phyloP scores from a whole-genome alignment of 2,113 vertebrate genomes.

The Chaetorhynchus papuensis region DNA sequence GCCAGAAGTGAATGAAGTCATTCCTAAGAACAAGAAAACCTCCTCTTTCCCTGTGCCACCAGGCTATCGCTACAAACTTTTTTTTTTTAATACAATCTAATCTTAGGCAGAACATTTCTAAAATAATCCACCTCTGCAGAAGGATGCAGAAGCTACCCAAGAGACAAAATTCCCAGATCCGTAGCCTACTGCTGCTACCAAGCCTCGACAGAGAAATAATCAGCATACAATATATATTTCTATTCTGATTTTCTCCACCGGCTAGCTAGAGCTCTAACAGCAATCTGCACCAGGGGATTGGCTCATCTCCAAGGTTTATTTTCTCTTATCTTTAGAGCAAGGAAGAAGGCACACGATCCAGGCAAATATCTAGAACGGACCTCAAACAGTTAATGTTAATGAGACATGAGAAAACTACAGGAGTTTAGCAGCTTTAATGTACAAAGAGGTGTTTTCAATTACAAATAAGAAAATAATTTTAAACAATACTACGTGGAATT shows the following conservation, averaged over 20 bases:
- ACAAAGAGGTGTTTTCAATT: constrained; percentile 87
- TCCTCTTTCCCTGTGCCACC: not conserved
- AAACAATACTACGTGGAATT: constrained; percentile 56
- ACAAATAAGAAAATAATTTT: constrained; percentile 73
- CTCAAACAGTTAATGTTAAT: constrained; percentile 75
- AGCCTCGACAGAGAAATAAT: constrained; percentile 43
- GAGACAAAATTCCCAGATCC: constrained; percentile 34
- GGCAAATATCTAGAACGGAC: constrained; percentile 59
- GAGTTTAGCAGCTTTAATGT: constrained; percentile 68
- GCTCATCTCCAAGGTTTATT: constrained; percentile 67
- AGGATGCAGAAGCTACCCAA: not conserved
- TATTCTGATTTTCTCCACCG: constrained; percentile 46
- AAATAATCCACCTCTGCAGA: constrained; percentile 42
- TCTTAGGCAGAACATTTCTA: constrained; percentile 26
- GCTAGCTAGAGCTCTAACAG: constrained; percentile 54
- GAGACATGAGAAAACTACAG: constrained; percentile 62
- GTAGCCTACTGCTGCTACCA: not conserved
- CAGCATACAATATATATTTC: constrained; percentile 40
- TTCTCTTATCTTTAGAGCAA: constrained; percentile 71
- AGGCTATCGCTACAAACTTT: not conserved
- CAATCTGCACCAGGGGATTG: constrained; percentile 37
- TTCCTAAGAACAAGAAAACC: constrained; percentile 6
- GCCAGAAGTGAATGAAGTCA: not conserved
- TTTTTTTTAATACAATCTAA: not conserved
- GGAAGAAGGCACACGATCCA: constrained; percentile 25